phyloP scores from a whole-genome alignment of 2,888 invertebrate species.

The Lycocerus yunnanus region DNA sequence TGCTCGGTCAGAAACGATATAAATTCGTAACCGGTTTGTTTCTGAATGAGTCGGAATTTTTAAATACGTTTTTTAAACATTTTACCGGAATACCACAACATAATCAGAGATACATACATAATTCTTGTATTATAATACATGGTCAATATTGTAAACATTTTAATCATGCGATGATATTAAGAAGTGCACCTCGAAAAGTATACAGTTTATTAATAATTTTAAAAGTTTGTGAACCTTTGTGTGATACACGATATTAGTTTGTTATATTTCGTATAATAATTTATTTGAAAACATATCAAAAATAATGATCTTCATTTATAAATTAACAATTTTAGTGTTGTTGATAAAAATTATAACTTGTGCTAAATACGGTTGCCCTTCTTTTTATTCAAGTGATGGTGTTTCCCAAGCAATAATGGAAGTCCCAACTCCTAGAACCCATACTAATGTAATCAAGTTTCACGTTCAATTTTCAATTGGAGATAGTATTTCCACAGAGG shows the following conservation, averaged over 20 bases:
- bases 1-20: too few species aligned
- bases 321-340: neutral
- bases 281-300: neutral
- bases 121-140: too few species aligned
- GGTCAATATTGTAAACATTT: too few species aligned
- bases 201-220: too few species aligned
- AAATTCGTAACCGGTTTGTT: too few species aligned
- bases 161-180: too few species aligned
- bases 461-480: conserved; percentile 43
- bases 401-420: conserved; percentile 39
- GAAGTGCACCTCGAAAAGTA: too few species aligned
- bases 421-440: conserved; percentile 46
- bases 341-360: neutral
- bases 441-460: conserved; percentile 38
- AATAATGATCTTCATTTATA: neutral
- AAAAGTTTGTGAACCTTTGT: too few species aligned
- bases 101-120: too few species aligned
- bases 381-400: neutral
- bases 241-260: neutral
- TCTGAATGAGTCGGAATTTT: too few species aligned
- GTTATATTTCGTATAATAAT: neutral
- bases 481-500: neutral
- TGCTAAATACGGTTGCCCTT: neutral
- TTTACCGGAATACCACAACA: too few species aligned
- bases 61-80: too few species aligned